Conservation (phyloP, 2,113 vertebrate genomes). For the Saguinus imperator region DNA sequence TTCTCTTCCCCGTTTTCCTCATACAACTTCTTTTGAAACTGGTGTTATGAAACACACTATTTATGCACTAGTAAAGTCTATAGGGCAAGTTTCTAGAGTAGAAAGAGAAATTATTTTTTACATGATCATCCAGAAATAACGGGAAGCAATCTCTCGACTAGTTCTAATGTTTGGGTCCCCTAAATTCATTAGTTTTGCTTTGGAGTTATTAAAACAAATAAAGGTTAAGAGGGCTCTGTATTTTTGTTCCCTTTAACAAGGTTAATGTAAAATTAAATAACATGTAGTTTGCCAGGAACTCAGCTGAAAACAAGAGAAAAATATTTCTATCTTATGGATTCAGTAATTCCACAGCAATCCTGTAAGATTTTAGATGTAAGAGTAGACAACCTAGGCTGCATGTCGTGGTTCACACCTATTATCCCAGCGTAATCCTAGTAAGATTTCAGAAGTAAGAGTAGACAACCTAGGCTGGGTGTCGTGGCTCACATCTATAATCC, state of each 20-base stretch:
- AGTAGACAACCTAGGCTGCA: too few species aligned
- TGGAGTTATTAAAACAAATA: neutral
- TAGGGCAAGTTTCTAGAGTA: neutral
- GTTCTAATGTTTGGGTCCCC: neutral
- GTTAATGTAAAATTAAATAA: constrained; percentile 7
- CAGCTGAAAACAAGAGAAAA: neutral
- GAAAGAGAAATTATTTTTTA: neutral
- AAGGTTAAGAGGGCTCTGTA: neutral
- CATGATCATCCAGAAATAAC: neutral
- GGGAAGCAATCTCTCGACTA: neutral
- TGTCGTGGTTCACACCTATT: too few species aligned
- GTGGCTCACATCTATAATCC: too few species aligned
- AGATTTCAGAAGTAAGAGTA: too few species aligned
- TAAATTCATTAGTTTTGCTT: constrained; percentile 3
- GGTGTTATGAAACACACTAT: neutral
- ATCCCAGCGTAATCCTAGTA: neutral
- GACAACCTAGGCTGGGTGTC: too few species aligned
- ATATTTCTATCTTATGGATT: neutral
- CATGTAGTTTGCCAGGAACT: neutral
- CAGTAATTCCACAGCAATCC: neutral
- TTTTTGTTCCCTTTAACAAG: neutral
- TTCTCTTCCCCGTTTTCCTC: neutral
- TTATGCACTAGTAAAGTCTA: neutral
- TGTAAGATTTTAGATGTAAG: too few species aligned
- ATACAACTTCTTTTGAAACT: neutral